These are phyloP conservation scores for Leucopternis melanops DNA, from an alignment of 2,113 vertebrate genomes.

Conservation along the genomic window DNA sequence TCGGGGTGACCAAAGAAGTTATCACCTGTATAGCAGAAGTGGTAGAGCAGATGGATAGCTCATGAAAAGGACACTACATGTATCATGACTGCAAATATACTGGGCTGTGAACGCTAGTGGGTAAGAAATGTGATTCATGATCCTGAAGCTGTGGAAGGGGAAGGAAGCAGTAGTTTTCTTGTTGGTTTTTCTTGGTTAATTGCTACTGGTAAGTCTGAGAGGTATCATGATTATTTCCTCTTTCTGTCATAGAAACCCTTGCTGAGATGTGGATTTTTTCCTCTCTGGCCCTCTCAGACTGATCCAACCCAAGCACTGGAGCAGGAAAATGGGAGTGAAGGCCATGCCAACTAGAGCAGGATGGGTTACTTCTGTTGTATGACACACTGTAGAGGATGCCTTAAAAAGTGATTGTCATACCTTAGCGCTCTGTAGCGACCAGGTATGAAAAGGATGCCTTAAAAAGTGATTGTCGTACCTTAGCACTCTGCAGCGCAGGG, in stretches of 20 bases:
- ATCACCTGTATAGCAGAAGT: neutral
- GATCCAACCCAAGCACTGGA: neutral
- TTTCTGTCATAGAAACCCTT: neutral
- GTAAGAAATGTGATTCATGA: neutral
- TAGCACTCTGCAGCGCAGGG: neutral
- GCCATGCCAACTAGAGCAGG: neutral
- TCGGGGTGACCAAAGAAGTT: neutral
- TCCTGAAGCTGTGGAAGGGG: neutral
- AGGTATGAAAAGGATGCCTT: neutral
- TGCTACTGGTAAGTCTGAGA: neutral
- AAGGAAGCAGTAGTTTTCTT: neutral
- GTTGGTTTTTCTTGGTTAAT: neutral
- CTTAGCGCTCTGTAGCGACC: neutral
- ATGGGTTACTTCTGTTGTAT: neutral
- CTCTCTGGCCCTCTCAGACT: neutral
- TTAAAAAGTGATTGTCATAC: slow-evolving; percentile 12
- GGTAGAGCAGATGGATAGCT: neutral
- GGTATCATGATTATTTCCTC: neutral
- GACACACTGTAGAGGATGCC: neutral
- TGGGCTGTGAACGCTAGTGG: rapidly evolving
- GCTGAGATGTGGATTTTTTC: neutral
- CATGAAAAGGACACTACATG: neutral
- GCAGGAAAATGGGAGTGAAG: neutral
- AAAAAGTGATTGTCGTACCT: neutral
- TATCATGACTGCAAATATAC: neutral